Evolutionary conservation across 1,140 invertebrate species (phyloP).

Genomic region (Pseudomyrmex dendroicus): DNA sequence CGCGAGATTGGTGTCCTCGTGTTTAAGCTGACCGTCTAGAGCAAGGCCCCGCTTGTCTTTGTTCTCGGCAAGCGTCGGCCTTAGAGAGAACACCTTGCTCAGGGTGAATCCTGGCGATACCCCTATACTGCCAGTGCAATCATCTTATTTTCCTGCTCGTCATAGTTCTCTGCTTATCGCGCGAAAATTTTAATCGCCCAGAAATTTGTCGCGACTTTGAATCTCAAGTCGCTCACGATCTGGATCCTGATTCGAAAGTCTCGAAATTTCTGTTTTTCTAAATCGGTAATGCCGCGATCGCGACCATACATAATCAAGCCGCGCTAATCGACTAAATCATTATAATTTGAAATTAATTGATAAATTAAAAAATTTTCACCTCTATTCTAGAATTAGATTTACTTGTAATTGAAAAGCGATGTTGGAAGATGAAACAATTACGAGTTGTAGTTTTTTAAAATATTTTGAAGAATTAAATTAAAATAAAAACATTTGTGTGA

Average conservation of each 20-base stretch:
- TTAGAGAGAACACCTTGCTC: slow-evolving; percentile 98
- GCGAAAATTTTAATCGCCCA: background rate
- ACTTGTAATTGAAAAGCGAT: slow-evolving; percentile 10
- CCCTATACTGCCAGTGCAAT: slow-evolving; percentile 85
- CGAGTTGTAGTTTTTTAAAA: too few species aligned
- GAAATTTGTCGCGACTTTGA: slow-evolving; percentile 8
- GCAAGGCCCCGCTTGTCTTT: slow-evolving; percentile 99
- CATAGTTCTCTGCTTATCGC: slow-evolving; percentile 70
- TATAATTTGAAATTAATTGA: background rate
- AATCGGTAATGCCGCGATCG: background rate
- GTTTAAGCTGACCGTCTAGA: slow-evolving; percentile 99
- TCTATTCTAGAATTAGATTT: background rate
- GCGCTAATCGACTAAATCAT: background rate
- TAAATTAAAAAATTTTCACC: slow-evolving; percentile 12
- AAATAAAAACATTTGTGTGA: too few species aligned
- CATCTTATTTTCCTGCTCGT: slow-evolving; percentile 83
- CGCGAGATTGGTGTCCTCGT: slow-evolving; percentile 99
- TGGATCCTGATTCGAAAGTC: background rate
- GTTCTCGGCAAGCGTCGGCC: slow-evolving; percentile 98
- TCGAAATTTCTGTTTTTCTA: background rate
- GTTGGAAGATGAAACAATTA: background rate
- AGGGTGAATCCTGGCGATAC: slow-evolving; percentile 98
- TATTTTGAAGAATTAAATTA: too few species aligned
- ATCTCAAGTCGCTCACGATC: background rate
- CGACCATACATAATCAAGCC: background rate